These are phyloP conservation scores for Corella eumyota DNA, from an alignment of 23 tunicate species.

Conservation along the genomic window DNA sequence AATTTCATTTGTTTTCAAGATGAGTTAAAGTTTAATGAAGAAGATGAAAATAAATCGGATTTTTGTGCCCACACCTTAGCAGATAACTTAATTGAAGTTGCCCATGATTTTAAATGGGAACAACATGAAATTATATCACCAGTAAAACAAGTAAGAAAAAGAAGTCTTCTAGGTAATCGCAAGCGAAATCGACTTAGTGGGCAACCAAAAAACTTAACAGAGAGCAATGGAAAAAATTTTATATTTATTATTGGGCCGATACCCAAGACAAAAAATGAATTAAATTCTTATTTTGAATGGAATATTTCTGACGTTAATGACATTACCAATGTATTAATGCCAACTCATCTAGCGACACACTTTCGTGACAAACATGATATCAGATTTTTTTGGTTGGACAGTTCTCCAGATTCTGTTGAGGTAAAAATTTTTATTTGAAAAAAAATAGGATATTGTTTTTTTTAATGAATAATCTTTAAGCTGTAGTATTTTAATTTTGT, in stretches of 20 bases:
- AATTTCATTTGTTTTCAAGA: constrained; percentile 20
- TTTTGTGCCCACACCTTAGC: constrained; percentile 28
- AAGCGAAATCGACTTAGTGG: neutral
- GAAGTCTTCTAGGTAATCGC: neutral
- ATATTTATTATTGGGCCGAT: constrained; percentile 36
- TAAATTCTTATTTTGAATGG: constrained; percentile 51
- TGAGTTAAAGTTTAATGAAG: constrained; percentile 10
- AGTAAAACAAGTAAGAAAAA: constrained; percentile 25
- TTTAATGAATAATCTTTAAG: no score
- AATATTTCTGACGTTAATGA: constrained; percentile 13
- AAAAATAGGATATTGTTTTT: no score
- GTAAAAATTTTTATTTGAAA: no score
- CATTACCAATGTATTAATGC: constrained; percentile 30
- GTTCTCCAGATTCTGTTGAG: no score
- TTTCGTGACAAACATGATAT: constrained; percentile 44
- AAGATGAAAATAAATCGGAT: constrained; percentile 9
- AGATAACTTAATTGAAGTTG: constrained; percentile 18
- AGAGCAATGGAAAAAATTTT: constrained; percentile 1
- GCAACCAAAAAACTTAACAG: neutral
- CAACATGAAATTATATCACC: constrained; percentile 40
- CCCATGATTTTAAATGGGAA: constrained; percentile 71
- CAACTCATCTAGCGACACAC: constrained; percentile 27
- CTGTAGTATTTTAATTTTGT: no score
- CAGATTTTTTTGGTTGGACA: constrained; percentile 41
- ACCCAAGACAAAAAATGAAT: constrained; percentile 24